These are phyloP conservation scores for Linnaemya tessellans DNA, from an alignment of 2,888 invertebrate species.

Conservation along the genomic window DNA sequence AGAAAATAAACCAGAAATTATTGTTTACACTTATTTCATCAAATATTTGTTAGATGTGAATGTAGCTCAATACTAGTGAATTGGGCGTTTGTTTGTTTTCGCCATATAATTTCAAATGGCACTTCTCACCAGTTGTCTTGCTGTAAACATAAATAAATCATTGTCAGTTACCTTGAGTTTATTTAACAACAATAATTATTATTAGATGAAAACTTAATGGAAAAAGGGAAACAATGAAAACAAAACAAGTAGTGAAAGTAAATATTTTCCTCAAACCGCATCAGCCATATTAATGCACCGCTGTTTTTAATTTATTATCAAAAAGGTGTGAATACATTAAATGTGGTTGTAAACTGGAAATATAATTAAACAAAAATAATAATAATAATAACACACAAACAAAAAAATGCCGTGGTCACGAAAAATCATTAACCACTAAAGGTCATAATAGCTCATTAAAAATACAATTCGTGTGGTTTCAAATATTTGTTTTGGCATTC, in stretches of 20 bases:
- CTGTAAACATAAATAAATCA: too few species aligned
- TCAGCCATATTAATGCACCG: not conserved
- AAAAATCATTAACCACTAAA: not conserved
- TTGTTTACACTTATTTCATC: too few species aligned
- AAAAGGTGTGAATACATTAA: not conserved
- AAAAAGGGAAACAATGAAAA: not conserved
- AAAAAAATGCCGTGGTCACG: not conserved
- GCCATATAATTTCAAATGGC: too few species aligned
- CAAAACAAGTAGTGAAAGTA: not conserved
- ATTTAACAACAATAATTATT: not conserved
- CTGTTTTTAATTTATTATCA: conserved; percentile 13
- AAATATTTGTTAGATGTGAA: too few species aligned
- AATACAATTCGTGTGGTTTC: not conserved
- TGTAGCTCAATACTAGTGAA: too few species aligned
- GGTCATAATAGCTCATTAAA: not conserved
- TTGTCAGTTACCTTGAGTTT: too few species aligned
- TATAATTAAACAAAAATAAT: not conserved
- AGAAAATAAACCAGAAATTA: too few species aligned
- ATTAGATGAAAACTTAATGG: not conserved
- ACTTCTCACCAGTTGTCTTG: too few species aligned
- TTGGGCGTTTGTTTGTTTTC: too few species aligned
- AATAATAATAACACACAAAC: not conserved
- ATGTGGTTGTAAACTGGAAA: not conserved
- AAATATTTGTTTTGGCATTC: too few species aligned
- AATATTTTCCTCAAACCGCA: not conserved